Base-by-base conservation (phyloP, 2,113 vertebrate species). In the Antennarius striatus region DNA sequence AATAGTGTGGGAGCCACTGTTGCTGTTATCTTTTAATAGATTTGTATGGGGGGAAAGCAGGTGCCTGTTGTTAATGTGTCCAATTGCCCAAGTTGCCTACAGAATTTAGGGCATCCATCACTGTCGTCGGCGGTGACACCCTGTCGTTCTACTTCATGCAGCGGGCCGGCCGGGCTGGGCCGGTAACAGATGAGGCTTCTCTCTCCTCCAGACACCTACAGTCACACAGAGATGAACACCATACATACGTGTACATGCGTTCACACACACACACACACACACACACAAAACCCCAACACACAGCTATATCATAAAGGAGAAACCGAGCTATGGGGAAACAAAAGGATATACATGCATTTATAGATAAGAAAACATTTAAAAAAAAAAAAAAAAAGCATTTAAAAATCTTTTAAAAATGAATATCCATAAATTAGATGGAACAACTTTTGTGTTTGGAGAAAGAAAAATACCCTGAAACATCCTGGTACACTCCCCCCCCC, bases 1-100 rank as follows among this genome's bases (percentile, higher is more conserved):
- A 92, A 91, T 91, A 92, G 87, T 91, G 88, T 73, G 54, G 75
- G 85, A 88, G 88, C 82, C 82, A 85, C 89, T 85, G 87, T 92
- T 91, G 88, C 90, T 91, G 91, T 92, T 93, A 92, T 94, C 91
- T 93, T 94, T 94, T 94, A 94, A 93, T 94, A 93, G 92, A 93
- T 93, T 93, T 92, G 90, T 93, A 92, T 79, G 77, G 88, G 82
- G 30, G 88, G 85, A 92, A 93, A 92, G 88, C 92, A 92, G 92
- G 91, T 93, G 91, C 88, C 91, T 89, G 89, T 92, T 93, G 90
- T 93, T 92, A 93, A 93, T 94, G 92, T 87, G 87, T 93, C 91
- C 92, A 92, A 93, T 92, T 93, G 92, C 90, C 91, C 89, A 91
- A 92, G 89, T 92, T 92, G 89, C 88, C 86, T 90, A 90, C 88